Conservation (phyloP, 2,113 vertebrate genomes). For the Callorhinus ursinus region DNA sequence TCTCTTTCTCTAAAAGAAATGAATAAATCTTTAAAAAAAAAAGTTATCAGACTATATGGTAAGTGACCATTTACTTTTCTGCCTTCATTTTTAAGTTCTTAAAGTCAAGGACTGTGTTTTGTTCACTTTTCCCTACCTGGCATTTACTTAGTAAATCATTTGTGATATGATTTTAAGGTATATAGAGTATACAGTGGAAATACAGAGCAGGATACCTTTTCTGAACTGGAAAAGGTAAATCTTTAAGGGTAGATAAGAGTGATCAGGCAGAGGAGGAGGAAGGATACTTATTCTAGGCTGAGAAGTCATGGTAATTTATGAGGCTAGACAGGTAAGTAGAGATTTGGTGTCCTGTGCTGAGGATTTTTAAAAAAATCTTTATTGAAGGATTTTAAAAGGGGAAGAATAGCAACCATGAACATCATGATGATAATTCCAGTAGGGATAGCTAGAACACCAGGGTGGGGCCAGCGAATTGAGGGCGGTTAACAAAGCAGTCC, state of each 20-base stretch:
- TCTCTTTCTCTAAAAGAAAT: not conserved
- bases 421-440: not conserved
- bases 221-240: not conserved
- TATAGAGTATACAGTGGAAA: not conserved
- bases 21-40: not conserved
- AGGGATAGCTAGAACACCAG: not conserved
- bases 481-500: not conserved
- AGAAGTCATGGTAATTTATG: not conserved
- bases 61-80: constrained; percentile 10
- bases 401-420: not conserved
- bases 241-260: not conserved
- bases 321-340: not conserved
- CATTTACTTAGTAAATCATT: constrained; percentile 7
- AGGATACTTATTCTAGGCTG: not conserved
- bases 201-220: not conserved
- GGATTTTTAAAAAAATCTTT: not conserved
- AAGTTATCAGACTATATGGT: not conserved
- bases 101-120: not conserved
- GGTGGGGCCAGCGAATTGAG: not conserved
- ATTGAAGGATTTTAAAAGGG: not conserved
- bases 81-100: not conserved
- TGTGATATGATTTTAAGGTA: constrained; percentile 44
- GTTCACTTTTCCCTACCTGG: not conserved
- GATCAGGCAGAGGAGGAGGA: not conserved
- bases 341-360: not conserved